phyloP scores from a whole-genome alignment of 2,888 invertebrate species.

The Agrochola lychnidis region DNA sequence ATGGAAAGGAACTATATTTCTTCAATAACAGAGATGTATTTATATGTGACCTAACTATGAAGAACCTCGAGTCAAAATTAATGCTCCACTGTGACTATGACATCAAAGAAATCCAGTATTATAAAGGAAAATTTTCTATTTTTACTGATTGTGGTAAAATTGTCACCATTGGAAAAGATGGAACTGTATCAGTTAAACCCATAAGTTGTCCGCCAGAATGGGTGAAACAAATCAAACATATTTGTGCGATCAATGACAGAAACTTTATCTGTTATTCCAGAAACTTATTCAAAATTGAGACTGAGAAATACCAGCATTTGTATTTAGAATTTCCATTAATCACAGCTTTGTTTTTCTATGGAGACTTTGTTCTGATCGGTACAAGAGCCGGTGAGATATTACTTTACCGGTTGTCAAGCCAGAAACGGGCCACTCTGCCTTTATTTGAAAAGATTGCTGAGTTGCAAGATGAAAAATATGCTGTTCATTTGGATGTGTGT shows the following conservation, averaged over 20 bases:
- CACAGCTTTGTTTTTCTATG: conserved; percentile 84
- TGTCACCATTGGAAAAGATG: conserved; percentile 71
- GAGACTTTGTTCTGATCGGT: conserved; percentile 81
- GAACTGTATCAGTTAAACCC: conserved; percentile 65
- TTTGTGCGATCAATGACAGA: conserved; percentile 77
- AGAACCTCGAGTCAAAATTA: conserved; percentile 74
- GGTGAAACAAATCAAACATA: conserved; percentile 80
- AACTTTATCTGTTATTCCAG: conserved; percentile 85
- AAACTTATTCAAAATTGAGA: conserved; percentile 83
- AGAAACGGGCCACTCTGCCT: conserved; percentile 74
- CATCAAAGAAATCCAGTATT: conserved; percentile 80
- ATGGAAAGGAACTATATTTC: conserved; percentile 75
- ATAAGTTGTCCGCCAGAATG: conserved; percentile 81
- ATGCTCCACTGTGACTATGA: conserved; percentile 78
- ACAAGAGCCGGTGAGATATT: conserved; percentile 79
- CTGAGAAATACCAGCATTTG: conserved; percentile 78
- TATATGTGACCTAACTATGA: conserved; percentile 73
- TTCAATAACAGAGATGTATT: conserved; percentile 78
- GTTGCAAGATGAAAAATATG: conserved; percentile 81
- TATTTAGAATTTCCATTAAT: conserved; percentile 84
- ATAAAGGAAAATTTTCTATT: conserved; percentile 71
- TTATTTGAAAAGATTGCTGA: conserved; percentile 78
- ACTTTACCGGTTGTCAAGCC: conserved; percentile 80
- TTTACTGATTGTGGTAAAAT: conserved; percentile 84
- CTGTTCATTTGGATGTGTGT: conserved; percentile 82